These are phyloP conservation scores for Apis cerana DNA, from an alignment of 1,140 invertebrate species.

Conservation along the genomic window DNA sequence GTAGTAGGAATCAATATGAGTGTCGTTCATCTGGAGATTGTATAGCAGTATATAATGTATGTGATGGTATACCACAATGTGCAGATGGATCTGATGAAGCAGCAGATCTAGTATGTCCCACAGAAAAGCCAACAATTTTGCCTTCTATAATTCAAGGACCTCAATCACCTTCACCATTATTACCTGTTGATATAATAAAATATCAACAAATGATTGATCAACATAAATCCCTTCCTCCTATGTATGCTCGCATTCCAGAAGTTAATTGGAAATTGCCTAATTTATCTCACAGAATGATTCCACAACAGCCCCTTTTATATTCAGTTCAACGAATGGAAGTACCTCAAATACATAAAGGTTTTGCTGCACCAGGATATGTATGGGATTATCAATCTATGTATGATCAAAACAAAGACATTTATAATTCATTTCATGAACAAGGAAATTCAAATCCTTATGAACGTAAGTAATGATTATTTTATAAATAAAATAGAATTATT, in stretches of 20 bases:
- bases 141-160: conserved; percentile 64
- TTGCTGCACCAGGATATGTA: conserved; percentile 69
- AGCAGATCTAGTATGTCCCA: conserved; percentile 89
- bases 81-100: conserved; percentile 95
- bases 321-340: conserved; percentile 62
- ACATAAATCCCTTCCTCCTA: conserved; percentile 62
- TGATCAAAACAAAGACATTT: conserved; percentile 72
- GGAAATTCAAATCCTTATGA: conserved; percentile 69
- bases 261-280: conserved; percentile 69
- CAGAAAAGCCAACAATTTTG: conserved; percentile 74
- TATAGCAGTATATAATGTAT: conserved; percentile 97
- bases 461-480: conserved; percentile 58
- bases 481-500: not conserved
- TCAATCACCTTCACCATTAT: conserved; percentile 18
- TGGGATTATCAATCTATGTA: conserved; percentile 75
- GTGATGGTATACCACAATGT: conserved; percentile 97
- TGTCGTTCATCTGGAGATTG: conserved; percentile 93
- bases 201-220: conserved; percentile 74
- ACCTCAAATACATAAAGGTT: conserved; percentile 64
- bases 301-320: conserved; percentile 69
- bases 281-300: conserved; percentile 59
- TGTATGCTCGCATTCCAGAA: conserved; percentile 64
- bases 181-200: conserved; percentile 55
- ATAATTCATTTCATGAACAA: conserved; percentile 65
- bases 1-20: conserved; percentile 92